A percentile compares a stretch with the other conserved stretches of the same genome.
phyloP scores from a whole-genome alignment of 2,113 vertebrate genomes.

The Dipodomys merriami region DNA sequence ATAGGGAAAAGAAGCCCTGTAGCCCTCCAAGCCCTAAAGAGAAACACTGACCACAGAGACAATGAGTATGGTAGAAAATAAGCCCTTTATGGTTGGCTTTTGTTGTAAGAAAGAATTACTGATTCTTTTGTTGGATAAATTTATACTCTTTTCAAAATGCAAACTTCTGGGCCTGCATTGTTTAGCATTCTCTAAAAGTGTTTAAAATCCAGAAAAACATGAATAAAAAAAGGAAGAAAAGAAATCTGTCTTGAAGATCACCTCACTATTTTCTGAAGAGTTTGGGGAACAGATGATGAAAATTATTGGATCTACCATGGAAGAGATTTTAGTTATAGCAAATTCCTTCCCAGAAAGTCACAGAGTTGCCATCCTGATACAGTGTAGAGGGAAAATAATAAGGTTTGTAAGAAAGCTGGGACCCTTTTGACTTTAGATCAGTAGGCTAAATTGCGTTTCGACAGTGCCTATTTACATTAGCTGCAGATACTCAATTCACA shows the following conservation, averaged over 20 bases:
- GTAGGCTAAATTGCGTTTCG: not conserved
- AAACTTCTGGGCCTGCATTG: not conserved
- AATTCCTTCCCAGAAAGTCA: not conserved
- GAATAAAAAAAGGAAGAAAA: not conserved
- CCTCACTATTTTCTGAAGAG: slow-evolving; percentile 15
- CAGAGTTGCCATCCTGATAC: not conserved
- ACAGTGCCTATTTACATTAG: not conserved
- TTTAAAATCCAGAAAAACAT: slow-evolving; percentile 3
- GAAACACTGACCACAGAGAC: not conserved
- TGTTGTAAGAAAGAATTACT: not conserved
- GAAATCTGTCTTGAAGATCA: not conserved
- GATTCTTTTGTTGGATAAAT: not conserved
- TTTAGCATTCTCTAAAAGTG: not conserved
- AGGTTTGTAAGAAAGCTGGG: not conserved
- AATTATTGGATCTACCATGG: not conserved
- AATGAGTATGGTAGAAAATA: not conserved
- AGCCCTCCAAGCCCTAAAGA: not conserved
- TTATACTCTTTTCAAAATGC: not conserved
- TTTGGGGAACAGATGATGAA: not conserved
- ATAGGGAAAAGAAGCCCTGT: rapidly evolving
- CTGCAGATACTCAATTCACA: slow-evolving; percentile 24
- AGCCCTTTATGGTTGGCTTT: not conserved
- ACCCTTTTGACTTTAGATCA: not conserved
- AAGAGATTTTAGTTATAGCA: not conserved
- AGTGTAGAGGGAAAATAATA: not conserved